These are phyloP conservation scores for Chydorus sphaericus DNA, from an alignment of 2,888 invertebrate genomes.

Conservation along the genomic window DNA sequence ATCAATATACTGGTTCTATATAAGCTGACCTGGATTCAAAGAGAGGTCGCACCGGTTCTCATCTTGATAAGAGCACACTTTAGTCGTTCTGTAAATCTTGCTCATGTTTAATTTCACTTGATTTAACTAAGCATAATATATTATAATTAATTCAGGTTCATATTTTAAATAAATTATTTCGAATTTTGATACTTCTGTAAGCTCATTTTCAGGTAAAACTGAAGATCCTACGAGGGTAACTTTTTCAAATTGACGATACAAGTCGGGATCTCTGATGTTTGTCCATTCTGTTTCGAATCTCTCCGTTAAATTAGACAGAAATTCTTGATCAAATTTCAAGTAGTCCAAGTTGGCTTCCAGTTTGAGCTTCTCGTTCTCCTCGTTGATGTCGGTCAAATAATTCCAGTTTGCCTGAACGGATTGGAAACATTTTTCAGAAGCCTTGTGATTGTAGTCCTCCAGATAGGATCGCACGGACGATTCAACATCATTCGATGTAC, in stretches of 20 bases:
- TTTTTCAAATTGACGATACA: not conserved
- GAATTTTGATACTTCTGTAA: not conserved
- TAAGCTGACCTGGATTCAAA: not conserved
- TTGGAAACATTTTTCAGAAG: constrained; percentile 42
- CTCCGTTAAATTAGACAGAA: not conserved
- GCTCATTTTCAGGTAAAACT: not conserved
- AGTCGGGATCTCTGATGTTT: not conserved
- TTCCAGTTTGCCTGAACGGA: constrained; percentile 50
- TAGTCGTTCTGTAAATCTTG: not conserved
- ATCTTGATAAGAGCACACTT: not conserved
- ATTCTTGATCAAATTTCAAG: not conserved
- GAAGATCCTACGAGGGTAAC: not conserved
- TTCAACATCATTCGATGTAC: not conserved
- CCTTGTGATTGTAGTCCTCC: constrained; percentile 19
- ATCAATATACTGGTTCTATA: too few relatives aligned
- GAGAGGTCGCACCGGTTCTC: not conserved
- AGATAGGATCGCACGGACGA: constrained; percentile 12
- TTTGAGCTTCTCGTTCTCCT: constrained; percentile 42
- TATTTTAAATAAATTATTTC: too few relatives aligned
- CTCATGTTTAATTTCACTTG: not conserved
- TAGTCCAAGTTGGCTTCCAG: not conserved
- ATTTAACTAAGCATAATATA: too few relatives aligned
- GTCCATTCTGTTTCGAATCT: not conserved
- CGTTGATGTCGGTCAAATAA: constrained; percentile 60
- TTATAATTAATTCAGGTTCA: too few relatives aligned